Evolutionary conservation across 1,140 invertebrate species (phyloP).

Genomic region (Nasonia longicornis): DNA sequence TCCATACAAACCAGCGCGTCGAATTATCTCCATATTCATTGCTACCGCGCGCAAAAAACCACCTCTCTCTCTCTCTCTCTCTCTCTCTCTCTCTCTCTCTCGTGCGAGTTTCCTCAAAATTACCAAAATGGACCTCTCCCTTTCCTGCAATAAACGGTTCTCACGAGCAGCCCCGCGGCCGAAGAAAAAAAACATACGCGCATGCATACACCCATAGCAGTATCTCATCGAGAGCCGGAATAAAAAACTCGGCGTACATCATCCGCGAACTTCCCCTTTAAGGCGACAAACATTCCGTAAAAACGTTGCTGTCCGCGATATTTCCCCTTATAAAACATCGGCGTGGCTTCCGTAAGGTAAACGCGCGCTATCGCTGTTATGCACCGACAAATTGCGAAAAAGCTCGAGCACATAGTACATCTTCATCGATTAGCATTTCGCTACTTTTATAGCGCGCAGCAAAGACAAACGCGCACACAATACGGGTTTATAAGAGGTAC

Average conservation of each 20-base stretch:
- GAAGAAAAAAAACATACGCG: background rate
- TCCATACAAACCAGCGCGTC: background rate
- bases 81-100: background rate
- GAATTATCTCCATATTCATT: background rate
- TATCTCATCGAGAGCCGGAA: background rate
- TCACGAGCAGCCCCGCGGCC: no score
- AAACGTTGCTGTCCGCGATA: background rate
- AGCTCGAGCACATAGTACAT: constrained; percentile 22
- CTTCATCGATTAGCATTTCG: constrained; percentile 46
- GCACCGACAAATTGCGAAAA: constrained; percentile 36
- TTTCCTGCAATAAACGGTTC: background rate
- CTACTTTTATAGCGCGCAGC: constrained; percentile 3
- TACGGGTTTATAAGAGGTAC: no score
- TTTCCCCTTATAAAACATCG: background rate
- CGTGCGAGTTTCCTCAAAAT: background rate
- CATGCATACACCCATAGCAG: background rate
- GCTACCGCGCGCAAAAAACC: background rate
- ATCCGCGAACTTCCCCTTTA: background rate
- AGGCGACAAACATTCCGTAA: background rate
- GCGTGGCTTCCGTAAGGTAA: background rate
- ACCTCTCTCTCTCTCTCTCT: background rate
- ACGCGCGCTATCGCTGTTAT: background rate
- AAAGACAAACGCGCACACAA: background rate
- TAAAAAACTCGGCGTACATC: background rate
- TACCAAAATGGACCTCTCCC: background rate